These are phyloP conservation scores for Acanthis flammea DNA, from an alignment of 2,797 vertebrate genomes.

Conservation along the genomic window DNA sequence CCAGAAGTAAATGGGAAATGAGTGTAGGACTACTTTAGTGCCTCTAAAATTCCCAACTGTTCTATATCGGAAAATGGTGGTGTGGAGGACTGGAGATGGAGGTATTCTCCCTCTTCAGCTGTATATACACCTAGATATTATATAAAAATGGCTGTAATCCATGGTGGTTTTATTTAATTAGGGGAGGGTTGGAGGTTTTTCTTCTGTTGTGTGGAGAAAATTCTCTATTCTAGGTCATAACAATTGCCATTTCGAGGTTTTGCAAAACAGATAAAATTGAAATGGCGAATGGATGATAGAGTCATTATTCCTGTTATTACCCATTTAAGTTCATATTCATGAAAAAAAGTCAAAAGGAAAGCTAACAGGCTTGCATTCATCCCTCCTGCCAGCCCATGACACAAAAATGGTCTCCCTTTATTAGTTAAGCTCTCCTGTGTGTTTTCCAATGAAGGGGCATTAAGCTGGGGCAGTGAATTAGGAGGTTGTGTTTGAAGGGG, in stretches of 20 bases:
- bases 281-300: slow-evolving; percentile 1
- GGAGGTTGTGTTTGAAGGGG: neutral
- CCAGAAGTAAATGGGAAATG: neutral
- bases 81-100: neutral
- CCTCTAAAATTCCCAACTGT: slow-evolving; percentile 1
- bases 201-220: neutral
- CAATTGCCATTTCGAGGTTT: slow-evolving; percentile 18
- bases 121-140: neutral
- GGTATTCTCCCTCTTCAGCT: neutral
- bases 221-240: slow-evolving; percentile 15
- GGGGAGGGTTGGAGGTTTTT: neutral
- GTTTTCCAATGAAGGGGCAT: neutral
- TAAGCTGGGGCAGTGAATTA: slow-evolving; percentile 15
- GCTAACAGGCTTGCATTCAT: slow-evolving; percentile 2
- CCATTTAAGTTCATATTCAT: slow-evolving; percentile 25
- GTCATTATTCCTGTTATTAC: slow-evolving; percentile 35
- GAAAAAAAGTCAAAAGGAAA: slow-evolving; percentile 17
- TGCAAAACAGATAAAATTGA: slow-evolving; percentile 27
- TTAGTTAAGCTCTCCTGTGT: neutral
- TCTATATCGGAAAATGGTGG: neutral
- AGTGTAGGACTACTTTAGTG: neutral
- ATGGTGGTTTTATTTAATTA: neutral
- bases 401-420: neutral
- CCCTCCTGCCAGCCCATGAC: neutral
- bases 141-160: neutral